Evolutionary conservation across 1,140 invertebrate species (phyloP).

Genomic region (Eupeodes corollae): DNA sequence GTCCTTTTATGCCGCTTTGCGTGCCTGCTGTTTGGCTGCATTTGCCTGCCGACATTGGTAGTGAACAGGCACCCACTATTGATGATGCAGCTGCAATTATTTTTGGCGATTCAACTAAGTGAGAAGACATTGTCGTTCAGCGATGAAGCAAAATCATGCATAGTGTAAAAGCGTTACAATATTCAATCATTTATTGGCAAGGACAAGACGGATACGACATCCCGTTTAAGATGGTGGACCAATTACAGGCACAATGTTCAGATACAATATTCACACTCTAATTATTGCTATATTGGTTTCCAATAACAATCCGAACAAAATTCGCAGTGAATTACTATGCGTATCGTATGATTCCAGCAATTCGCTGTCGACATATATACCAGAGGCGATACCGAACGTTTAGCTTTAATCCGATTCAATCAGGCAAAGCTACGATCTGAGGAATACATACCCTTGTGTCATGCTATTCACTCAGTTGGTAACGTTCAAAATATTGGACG

Average conservation of each 20-base stretch:
- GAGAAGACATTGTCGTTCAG: neutral
- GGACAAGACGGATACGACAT: constrained; percentile 32
- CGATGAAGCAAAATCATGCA: neutral
- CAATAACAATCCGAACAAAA: neutral
- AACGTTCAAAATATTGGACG: constrained; percentile 14
- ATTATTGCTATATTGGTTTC: neutral
- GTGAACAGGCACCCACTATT: constrained; percentile 20
- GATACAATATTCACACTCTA: neutral
- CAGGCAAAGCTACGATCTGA: constrained; percentile 29
- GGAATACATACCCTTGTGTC: constrained; percentile 24
- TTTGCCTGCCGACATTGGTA: too few species aligned
- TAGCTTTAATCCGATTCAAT: constrained; percentile 28
- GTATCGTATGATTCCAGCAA: constrained; percentile 28
- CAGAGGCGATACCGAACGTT: constrained; percentile 32
- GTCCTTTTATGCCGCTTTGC: too few species aligned
- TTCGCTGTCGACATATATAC: constrained; percentile 37
- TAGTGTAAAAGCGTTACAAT: constrained; percentile 31
- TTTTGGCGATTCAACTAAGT: constrained; percentile 11
- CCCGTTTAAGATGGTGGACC: neutral
- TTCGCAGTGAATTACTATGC: constrained; percentile 18
- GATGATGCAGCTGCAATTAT: constrained; percentile 34
- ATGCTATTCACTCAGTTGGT: constrained; percentile 7
- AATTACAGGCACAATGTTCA: neutral
- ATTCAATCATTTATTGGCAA: constrained; percentile 37
- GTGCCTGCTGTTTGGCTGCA: too few species aligned